Conservation (phyloP, 2,797 vertebrate species). For the Tympanoctomys barrerae region DNA sequence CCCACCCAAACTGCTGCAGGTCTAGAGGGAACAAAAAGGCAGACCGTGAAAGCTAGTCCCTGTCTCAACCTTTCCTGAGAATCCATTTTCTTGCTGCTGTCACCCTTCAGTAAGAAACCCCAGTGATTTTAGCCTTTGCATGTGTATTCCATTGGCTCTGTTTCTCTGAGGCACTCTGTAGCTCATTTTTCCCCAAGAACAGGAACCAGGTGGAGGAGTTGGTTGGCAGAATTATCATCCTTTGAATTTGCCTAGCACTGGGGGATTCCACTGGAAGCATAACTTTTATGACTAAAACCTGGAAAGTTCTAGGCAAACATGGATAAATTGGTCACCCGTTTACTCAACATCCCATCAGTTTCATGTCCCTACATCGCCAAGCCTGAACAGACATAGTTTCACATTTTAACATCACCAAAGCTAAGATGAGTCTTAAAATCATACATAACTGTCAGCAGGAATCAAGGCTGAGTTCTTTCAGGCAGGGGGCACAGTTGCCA, state of each 20-base stretch:
- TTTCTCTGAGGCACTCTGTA: neutral
- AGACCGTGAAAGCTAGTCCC: neutral
- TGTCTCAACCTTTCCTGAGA: neutral
- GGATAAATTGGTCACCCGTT: neutral
- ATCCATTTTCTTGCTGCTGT: neutral
- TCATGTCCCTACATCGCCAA: neutral
- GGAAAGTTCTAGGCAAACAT: neutral
- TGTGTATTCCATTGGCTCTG: neutral
- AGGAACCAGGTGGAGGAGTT: neutral
- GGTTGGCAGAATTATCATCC: neutral
- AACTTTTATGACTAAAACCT: conserved; percentile 3
- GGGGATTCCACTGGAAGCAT: neutral
- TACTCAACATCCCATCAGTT: neutral
- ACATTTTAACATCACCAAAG: neutral
- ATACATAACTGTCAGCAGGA: neutral
- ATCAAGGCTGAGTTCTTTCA: neutral
- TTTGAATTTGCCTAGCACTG: neutral
- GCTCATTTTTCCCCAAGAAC: neutral
- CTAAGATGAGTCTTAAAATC: neutral
- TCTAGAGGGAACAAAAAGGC: too few species aligned
- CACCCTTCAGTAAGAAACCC: neutral
- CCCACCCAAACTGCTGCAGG: neutral
- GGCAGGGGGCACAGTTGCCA: neutral
- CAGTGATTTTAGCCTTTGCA: neutral
- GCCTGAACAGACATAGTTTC: neutral